Percentiles rank a stretch among this genome's conserved stretches.
phyloP scores from a whole-genome alignment of 2,888 invertebrate genomes.

The Fabriciana adippe region DNA sequence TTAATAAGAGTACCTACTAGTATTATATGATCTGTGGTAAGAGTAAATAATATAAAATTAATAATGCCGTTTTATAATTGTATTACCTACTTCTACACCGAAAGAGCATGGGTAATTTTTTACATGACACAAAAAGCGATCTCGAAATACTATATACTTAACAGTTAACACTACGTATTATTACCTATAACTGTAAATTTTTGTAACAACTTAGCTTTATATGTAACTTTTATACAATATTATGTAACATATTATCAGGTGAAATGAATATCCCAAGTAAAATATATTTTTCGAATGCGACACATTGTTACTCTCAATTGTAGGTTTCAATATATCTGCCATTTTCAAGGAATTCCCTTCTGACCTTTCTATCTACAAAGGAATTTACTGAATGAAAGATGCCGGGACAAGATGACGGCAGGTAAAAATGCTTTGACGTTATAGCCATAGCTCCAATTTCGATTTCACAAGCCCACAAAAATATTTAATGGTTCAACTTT shows the following conservation, averaged over 20 bases:
- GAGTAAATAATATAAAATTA: too few species aligned
- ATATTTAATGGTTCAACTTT: conserved; percentile 3
- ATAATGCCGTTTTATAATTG: too few species aligned
- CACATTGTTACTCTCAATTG: conserved; percentile 26
- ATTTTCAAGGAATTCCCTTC: conserved; percentile 57
- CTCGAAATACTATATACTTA: too few species aligned
- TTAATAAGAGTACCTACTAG: too few species aligned
- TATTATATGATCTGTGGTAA: too few species aligned
- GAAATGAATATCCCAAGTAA: conserved; percentile 10
- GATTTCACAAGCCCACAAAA: conserved; percentile 3
- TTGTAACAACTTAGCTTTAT: too few species aligned
- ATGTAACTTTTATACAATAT: too few species aligned
- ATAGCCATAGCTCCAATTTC: conserved; percentile 20
- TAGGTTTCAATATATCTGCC: conserved; percentile 45
- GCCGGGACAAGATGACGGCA: conserved; percentile 47
- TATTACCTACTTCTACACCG: too few species aligned
- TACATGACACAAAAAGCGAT: too few species aligned
- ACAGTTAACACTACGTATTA: too few species aligned
- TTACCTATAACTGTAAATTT: too few species aligned
- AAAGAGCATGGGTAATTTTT: too few species aligned
- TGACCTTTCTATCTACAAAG: conserved; percentile 50
- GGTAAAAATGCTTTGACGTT: conserved; percentile 46
- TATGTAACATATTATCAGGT: conserved; percentile 2
- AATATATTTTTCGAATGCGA: conserved; percentile 14
- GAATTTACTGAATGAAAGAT: conserved; percentile 63